Evolutionary conservation across 2,888 invertebrate genomes (phyloP).

Genomic region (Ectropis crepuscularia): DNA sequence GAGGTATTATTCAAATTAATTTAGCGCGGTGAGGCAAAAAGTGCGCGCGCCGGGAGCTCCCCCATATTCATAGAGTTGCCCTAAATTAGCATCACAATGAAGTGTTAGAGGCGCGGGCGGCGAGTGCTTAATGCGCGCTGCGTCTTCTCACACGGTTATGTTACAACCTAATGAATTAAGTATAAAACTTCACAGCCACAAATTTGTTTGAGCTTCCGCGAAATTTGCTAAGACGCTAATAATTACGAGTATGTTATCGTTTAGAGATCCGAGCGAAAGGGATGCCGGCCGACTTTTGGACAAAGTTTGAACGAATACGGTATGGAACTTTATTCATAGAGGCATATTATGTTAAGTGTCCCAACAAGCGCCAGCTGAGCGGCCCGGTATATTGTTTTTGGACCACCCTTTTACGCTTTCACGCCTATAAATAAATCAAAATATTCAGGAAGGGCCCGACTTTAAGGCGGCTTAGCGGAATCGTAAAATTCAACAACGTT

Average conservation of each 20-base stretch:
- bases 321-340: constrained; percentile 56
- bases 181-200: constrained; percentile 69
- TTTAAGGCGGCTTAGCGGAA: constrained; percentile 84
- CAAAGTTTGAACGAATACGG: constrained; percentile 47
- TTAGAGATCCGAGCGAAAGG: constrained; percentile 32
- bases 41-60: constrained; percentile 73
- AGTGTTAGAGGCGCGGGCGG: constrained; percentile 75
- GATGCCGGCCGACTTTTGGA: constrained; percentile 40
- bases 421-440: constrained; percentile 84
- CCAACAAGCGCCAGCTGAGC: constrained; percentile 63
- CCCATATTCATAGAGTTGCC: constrained; percentile 82
- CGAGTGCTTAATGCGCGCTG: constrained; percentile 77
- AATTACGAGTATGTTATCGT: constrained; percentile 48
- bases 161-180: constrained; percentile 78
- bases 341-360: constrained; percentile 69
- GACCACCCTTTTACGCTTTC: constrained; percentile 81
- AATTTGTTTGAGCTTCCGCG: constrained; percentile 67
- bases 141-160: constrained; percentile 75
- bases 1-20: constrained; percentile 83
- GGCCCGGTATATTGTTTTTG: constrained; percentile 78
- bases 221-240: constrained; percentile 56
- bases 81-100: constrained; percentile 84
- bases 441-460: constrained; percentile 84
- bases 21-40: constrained; percentile 81
- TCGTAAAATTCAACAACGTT: constrained; percentile 84